phyloP scores from a whole-genome alignment of 2,797 vertebrate genomes.

The Lepilemur septentrionalis region DNA sequence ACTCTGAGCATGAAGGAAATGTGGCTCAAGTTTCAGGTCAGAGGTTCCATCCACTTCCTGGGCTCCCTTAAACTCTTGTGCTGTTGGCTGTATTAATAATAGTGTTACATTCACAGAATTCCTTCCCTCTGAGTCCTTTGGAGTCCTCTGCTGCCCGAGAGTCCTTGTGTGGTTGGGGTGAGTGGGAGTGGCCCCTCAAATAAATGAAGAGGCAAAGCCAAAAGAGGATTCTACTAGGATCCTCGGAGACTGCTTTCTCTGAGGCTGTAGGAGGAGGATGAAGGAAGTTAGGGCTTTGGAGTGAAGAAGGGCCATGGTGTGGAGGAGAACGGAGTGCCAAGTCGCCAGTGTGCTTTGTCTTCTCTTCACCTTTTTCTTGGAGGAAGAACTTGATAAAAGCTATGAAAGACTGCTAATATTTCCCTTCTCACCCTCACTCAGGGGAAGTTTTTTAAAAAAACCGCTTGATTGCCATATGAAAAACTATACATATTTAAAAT shows the following conservation, averaged over 20 bases:
- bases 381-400: background rate
- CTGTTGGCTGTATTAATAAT: background rate
- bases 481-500: background rate
- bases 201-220: background rate
- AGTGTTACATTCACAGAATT: background rate
- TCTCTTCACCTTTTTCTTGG: background rate
- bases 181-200: background rate
- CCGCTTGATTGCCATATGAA: background rate
- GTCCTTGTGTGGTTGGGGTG: background rate
- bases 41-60: background rate
- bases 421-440: background rate
- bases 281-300: too few relatives aligned
- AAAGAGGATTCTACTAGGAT: background rate
- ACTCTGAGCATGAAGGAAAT: background rate
- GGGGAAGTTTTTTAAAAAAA: background rate
- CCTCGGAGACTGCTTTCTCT: background rate
- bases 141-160: background rate
- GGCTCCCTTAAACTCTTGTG: background rate
- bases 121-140: background rate
- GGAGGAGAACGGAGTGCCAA: background rate
- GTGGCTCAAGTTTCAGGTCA: background rate
- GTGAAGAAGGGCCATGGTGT: background rate
- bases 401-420: background rate
- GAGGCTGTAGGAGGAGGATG: background rate
- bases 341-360: background rate